phyloP scores from a whole-genome alignment of 2,797 vertebrate species.

The Myripristis jacobus region DNA sequence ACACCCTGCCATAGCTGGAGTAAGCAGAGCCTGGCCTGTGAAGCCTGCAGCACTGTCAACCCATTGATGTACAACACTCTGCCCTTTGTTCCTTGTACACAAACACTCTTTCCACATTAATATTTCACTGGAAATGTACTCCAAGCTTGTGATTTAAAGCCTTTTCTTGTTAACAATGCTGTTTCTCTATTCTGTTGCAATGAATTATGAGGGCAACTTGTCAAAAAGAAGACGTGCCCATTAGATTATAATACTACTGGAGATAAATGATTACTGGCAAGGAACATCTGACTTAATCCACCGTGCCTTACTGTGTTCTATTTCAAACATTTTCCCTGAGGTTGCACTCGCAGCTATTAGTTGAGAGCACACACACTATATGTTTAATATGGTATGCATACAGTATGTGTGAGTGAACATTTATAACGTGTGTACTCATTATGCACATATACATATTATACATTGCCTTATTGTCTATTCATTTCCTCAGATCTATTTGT shows the following conservation, averaged over 20 bases:
- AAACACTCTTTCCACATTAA: constrained; percentile 87
- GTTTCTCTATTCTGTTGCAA: constrained; percentile 79
- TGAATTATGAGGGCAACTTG: constrained; percentile 81
- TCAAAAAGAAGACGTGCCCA: constrained; percentile 74
- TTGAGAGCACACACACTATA: constrained; percentile 57
- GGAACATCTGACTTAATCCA: constrained; percentile 69
- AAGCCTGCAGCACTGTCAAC: constrained; percentile 79
- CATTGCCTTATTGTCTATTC: constrained; percentile 50
- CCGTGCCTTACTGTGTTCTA: constrained; percentile 56
- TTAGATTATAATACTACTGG: constrained; percentile 73
- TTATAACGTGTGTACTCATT: constrained; percentile 57
- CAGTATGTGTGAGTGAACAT: constrained; percentile 54
- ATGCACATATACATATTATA: constrained; percentile 69
- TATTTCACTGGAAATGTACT: constrained; percentile 86
- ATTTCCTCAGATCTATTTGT: constrained; percentile 69
- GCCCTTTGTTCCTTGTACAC: constrained; percentile 85
- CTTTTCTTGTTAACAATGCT: constrained; percentile 85
- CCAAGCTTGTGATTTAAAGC: constrained; percentile 84
- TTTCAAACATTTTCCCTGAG: constrained; percentile 72
- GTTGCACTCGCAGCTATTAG: constrained; percentile 77
- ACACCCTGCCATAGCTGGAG: constrained; percentile 72
- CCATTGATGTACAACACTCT: constrained; percentile 85
- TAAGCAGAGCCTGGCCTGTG: constrained; percentile 75
- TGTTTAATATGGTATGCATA: constrained; percentile 63
- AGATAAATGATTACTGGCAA: constrained; percentile 80